Conservation (phyloP, 2,888 invertebrate species). For the Leistus spinibarbis region DNA sequence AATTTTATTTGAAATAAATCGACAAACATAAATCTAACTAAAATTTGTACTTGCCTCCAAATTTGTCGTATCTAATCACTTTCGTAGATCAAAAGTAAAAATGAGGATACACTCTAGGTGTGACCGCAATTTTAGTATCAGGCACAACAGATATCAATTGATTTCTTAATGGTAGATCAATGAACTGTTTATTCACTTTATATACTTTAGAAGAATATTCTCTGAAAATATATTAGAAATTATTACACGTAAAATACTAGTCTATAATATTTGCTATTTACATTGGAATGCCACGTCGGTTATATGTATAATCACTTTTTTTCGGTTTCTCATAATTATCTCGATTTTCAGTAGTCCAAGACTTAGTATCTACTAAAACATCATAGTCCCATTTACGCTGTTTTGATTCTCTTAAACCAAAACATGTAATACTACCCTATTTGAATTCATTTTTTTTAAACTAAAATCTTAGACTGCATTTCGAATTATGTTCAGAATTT, state of each 20-base stretch:
- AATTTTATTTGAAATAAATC: neutral
- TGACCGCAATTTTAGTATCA: conserved; percentile 8
- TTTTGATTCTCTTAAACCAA: conserved; percentile 14
- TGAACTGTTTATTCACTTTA: neutral
- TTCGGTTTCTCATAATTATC: conserved; percentile 16
- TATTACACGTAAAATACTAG: neutral
- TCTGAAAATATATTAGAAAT: conserved; percentile 7
- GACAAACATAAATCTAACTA: neutral
- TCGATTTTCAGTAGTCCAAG: conserved; percentile 14
- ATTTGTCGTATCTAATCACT: neutral
- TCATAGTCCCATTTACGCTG: conserved; percentile 20
- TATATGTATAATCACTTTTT: neutral
- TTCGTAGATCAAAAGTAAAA: conserved; percentile 16
- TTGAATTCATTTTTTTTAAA: too few relatives aligned
- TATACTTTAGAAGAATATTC: conserved; percentile 16
- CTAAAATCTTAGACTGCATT: too few relatives aligned
- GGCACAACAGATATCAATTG: conserved; percentile 11
- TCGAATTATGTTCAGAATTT: too few relatives aligned
- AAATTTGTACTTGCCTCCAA: neutral
- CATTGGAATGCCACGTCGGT: neutral
- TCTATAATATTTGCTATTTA: neutral
- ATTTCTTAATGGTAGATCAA: conserved; percentile 11
- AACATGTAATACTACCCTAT: conserved; percentile 29
- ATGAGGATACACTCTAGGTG: conserved; percentile 20
- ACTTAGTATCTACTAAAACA: neutral